Evolutionary conservation across 1,140 invertebrate species (phyloP).

Genomic region (Penaeus japonicus): DNA sequence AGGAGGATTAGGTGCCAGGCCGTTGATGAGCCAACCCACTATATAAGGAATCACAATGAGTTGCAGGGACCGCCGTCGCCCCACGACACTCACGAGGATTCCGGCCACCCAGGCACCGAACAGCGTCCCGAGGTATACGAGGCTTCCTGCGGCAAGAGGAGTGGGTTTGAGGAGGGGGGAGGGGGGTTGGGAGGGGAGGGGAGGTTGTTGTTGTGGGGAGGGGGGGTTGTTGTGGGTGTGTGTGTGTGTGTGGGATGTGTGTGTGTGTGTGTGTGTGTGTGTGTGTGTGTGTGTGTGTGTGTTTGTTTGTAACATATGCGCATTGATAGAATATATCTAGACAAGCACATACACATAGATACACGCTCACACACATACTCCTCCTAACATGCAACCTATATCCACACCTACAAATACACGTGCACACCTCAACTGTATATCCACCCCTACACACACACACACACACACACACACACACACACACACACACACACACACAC

Average conservation of each 20-base stretch:
- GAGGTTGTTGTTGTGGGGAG: too few relatives aligned
- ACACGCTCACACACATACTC: not conserved
- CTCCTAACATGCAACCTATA: not conserved
- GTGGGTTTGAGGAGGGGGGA: not conserved
- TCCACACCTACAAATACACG: not conserved
- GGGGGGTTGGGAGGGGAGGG: not conserved
- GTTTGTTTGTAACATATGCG: too few relatives aligned
- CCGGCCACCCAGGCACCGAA: not conserved
- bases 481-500: too few relatives aligned
- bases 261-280: too few relatives aligned
- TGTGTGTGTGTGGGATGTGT: too few relatives aligned
- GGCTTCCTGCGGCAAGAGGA: not conserved
- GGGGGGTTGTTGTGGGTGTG: too few relatives aligned
- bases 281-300: too few relatives aligned
- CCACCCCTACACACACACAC: not conserved
- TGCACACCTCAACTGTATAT: not conserved
- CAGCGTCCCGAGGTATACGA: not conserved
- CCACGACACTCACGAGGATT: not conserved
- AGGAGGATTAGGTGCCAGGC: not conserved
- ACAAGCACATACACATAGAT: too few relatives aligned
- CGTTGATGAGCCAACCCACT: not conserved
- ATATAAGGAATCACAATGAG: not conserved
- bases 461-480: not conserved
- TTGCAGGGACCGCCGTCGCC: not conserved
- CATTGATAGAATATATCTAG: too few relatives aligned